These are phyloP conservation scores for Netelia virgata DNA, from an alignment of 2,888 invertebrate genomes.

Conservation along the genomic window DNA sequence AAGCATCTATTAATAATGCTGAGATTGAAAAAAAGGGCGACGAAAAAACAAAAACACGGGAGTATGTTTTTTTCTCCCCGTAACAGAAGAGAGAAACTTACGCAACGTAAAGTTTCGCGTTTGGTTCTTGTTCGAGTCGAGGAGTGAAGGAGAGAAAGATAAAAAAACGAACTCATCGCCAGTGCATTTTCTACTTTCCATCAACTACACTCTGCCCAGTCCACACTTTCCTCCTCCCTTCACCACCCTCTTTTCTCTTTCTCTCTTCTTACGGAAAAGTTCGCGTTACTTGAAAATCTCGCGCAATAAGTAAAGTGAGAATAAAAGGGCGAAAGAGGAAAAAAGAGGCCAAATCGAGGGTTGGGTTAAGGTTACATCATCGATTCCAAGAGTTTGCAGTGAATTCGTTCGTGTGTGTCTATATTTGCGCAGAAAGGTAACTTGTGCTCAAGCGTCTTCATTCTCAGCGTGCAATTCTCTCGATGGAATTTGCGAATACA, in stretches of 20 bases:
- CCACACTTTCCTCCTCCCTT: slow-evolving; percentile 7
- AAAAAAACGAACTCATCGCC: slow-evolving; percentile 45
- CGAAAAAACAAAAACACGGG: not conserved
- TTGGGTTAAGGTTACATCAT: slow-evolving; percentile 7
- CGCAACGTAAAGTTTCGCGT: slow-evolving; percentile 40
- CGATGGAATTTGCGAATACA: slow-evolving; percentile 39
- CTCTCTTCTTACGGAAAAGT: slow-evolving; percentile 49
- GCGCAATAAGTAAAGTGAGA: slow-evolving; percentile 47
- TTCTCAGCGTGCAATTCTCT: slow-evolving; percentile 40
- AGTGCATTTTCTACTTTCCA: slow-evolving; percentile 62
- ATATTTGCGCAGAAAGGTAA: not conserved
- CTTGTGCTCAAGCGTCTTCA: slow-evolving; percentile 42
- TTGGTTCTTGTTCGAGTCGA: slow-evolving; percentile 22
- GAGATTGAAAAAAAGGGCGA: not conserved
- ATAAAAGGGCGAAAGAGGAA: slow-evolving; percentile 20
- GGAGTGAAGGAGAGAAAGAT: slow-evolving; percentile 13
- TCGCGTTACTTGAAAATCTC: slow-evolving; percentile 53
- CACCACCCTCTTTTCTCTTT: slow-evolving; percentile 31
- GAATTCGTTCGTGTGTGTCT: not conserved
- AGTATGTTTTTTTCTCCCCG: slow-evolving; percentile 14
- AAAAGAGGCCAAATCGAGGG: slow-evolving; percentile 1
- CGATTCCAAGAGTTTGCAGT: not conserved
- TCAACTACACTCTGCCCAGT: slow-evolving; percentile 37
- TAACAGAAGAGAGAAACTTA: slow-evolving; percentile 22
- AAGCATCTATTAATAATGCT: slow-evolving; percentile 20